Evolutionary conservation across 2,888 invertebrate genomes (phyloP), one percentile per base, ranked within the genome.

Genomic region (Drosophila tanythrix): DNA sequence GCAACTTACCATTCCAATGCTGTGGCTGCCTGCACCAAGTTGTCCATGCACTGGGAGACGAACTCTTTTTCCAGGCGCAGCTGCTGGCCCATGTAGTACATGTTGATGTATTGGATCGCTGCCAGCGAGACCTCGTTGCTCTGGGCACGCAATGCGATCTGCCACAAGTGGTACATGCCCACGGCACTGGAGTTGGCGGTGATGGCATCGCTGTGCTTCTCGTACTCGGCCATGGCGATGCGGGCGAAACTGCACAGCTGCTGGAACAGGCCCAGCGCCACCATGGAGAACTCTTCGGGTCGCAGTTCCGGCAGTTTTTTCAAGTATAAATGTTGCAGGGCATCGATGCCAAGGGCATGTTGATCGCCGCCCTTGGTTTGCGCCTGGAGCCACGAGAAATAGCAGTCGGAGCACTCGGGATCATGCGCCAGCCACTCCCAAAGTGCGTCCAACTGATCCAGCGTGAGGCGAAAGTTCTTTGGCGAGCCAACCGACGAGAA

Each of bases 121-220:
- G 98, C 97, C 95, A 98, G 96, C 78, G 98, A 98, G 2, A 99
- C 98, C 91, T 98, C 98, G 93, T 98, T 98, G 91, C 97, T 98
- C 81, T 96, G 96, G 2, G 98, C 98, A 79, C 97, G 94, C 6
- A 99, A 94, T 0, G 98, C 98, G 73, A 99, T 98, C 93, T 97
- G 97, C 98, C 98, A 99, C 82, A 98, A 94, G 87, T 98, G 98
- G 93, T 97, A 97, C 97, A 98, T 98, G 18, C 98, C 98, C 18
- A 97, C 95, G 35, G 96, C 95, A 93, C 96, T 96, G 76, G 93
- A 91, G 29, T 92, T 92, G 29, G 92, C 90, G 8, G 90, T 59
- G 55, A 92, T 85, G 29, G 90, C 85, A 29, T 92, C 92, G 15
- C 89, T 92, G 84, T 92, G 91, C 60, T 94, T 94, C 57, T 95